These are phyloP conservation scores for Apis florea DNA, from an alignment of 1,140 invertebrate genomes.

Conservation along the genomic window DNA sequence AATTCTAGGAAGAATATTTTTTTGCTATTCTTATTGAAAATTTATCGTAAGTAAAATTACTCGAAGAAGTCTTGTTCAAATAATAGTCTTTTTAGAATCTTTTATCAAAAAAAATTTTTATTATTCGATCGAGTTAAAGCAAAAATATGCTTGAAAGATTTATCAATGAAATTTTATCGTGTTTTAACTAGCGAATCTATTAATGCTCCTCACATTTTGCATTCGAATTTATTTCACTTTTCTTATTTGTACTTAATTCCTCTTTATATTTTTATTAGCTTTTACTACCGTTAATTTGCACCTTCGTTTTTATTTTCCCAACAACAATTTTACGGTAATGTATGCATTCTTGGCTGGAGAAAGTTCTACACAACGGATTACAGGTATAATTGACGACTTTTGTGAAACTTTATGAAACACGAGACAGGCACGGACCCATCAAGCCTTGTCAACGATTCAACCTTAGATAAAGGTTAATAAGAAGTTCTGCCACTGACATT, in stretches of 20 bases:
- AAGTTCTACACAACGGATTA: constrained; percentile 13
- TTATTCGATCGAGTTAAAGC: too few species aligned
- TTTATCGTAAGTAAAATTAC: too few species aligned
- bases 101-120: too few species aligned
- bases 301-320: constrained; percentile 6
- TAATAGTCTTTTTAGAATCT: too few species aligned
- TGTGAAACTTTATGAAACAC: background rate
- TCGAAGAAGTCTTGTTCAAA: too few species aligned
- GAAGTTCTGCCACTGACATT: constrained; percentile 33
- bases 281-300: constrained; percentile 15
- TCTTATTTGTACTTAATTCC: constrained; percentile 5
- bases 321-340: background rate
- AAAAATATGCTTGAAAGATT: background rate
- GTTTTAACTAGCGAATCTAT: background rate
- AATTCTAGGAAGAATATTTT: too few species aligned
- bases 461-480: constrained; percentile 28
- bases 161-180: background rate
- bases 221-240: background rate
- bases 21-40: too few species aligned
- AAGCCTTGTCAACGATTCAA: background rate
- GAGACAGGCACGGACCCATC: background rate
- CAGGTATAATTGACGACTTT: background rate
- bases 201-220: background rate
- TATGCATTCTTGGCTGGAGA: constrained; percentile 4
- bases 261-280: background rate